Conservation (phyloP, 1,140 invertebrate species). For the Panagrolaimus sp. region DNA sequence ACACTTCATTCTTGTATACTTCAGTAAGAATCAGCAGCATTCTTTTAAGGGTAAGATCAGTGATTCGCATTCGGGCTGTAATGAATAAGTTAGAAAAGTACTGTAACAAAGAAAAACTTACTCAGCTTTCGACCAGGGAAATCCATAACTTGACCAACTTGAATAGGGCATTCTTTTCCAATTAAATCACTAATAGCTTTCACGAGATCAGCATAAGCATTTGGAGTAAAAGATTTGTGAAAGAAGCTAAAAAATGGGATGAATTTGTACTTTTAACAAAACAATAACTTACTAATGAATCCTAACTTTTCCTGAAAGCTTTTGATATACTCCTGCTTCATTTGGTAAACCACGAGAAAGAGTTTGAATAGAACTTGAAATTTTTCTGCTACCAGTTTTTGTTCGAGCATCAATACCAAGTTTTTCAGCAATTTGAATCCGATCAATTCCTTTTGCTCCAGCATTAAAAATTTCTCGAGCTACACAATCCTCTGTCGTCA, state of each 20-base stretch:
- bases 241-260: constrained; percentile 34
- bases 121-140: constrained; percentile 33
- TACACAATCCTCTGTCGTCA: neutral
- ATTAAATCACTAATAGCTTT: constrained; percentile 23
- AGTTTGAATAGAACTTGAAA: constrained; percentile 25
- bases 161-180: constrained; percentile 33
- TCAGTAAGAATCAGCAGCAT: constrained; percentile 23
- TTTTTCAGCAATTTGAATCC: neutral
- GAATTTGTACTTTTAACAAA: neutral
- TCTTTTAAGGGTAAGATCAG: constrained; percentile 31
- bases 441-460: constrained; percentile 10
- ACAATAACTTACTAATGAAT: neutral
- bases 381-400: constrained; percentile 28
- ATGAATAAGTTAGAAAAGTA: neutral
- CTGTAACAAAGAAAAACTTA: constrained; percentile 11
- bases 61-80: constrained; percentile 25
- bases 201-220: constrained; percentile 25
- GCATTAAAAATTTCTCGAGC: neutral
- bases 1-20: constrained; percentile 18
- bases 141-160: constrained; percentile 40
- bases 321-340: constrained; percentile 37
- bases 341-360: constrained; percentile 26
- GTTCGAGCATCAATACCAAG: constrained; percentile 6
- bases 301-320: constrained; percentile 39
- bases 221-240: constrained; percentile 31